Conservation (phyloP, 2,797 vertebrate species). For the Sebastes melanostomus region DNA sequence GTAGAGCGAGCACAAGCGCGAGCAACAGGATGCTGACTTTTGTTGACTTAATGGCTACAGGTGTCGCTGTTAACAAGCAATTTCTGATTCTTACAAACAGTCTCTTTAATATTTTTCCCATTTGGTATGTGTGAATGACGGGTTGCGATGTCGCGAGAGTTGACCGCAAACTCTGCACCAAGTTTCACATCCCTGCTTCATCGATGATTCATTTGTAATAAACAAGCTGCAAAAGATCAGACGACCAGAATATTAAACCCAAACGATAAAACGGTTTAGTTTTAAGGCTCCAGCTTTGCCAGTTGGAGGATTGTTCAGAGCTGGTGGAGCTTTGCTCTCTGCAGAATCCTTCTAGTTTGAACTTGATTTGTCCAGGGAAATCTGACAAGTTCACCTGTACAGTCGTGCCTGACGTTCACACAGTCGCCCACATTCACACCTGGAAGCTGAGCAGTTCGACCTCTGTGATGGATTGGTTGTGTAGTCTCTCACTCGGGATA, state of each 20-base stretch:
- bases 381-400: conserved; percentile 17
- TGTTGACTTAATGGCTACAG: too few species aligned
- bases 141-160: neutral
- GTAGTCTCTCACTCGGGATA: neutral
- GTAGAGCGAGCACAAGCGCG: too few species aligned
- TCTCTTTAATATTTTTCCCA: neutral
- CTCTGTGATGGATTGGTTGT: conserved; percentile 25
- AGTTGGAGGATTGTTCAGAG: neutral
- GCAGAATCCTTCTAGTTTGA: neutral
- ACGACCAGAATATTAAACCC: neutral
- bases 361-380: neutral
- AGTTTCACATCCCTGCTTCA: neutral
- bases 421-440: conserved; percentile 7
- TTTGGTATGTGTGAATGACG: neutral
- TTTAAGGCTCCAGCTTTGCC: neutral
- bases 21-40: too few species aligned
- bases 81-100: too few species aligned
- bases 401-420: conserved; percentile 11
- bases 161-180: neutral
- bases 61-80: too few species aligned
- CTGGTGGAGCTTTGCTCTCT: neutral
- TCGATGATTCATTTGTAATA: neutral
- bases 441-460: conserved; percentile 3
- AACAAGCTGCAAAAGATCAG: neutral
- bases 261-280: neutral